Base-by-base conservation (phyloP, 2,888 invertebrate genomes). In the Elmis aenea region DNA sequence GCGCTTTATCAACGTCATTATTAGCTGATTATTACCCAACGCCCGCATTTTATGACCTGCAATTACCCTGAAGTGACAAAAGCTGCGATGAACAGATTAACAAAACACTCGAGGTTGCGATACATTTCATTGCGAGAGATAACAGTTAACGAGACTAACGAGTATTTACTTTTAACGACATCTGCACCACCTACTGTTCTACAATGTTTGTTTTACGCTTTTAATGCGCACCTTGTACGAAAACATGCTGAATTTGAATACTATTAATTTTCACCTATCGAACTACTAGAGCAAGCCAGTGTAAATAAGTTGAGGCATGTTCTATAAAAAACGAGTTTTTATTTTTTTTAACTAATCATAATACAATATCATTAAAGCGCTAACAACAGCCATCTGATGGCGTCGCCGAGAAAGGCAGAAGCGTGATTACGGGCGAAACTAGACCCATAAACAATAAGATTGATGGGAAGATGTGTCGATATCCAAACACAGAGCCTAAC, bases 321-420 rank as follows among this genome's bases (percentile, higher is more conserved):
- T n/a, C n/a, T n/a, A n/a, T n/a, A n/a, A n/a, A n/a, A n/a, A n/a
- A n/a, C n/a, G n/a, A n/a, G n/a, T n/a, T n/a, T n/a, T n/a, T n/a
- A n/a, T n/a, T n/a, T n/a, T n/a, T n/a, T 18, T 6, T 18, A 18
- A 18, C 5, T 8, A 53, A 45, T 51, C 46, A 52, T 57, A 55
- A 57, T 54, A 55, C 51, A 52, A 50, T 54, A 53, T 54, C 48
- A 57, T 57, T 54, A 54, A 51, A 49, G 52, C 48, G 53, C 54
- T 53, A 54, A 55, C 53, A 54, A 55, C 51, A 42, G 46, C 48
- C 39, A 50, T 50, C 46, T 37, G 48, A 46, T 51, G 50, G 50
- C 49, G 51, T 45, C 50, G 42, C 44, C 42, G 40, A 38, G 44
- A 24, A 29, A 29, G 33, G 38, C 30, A 34, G 33, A 51, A 50